Base-by-base conservation (phyloP, 2,113 vertebrate genomes). In the Gulo gulo region DNA sequence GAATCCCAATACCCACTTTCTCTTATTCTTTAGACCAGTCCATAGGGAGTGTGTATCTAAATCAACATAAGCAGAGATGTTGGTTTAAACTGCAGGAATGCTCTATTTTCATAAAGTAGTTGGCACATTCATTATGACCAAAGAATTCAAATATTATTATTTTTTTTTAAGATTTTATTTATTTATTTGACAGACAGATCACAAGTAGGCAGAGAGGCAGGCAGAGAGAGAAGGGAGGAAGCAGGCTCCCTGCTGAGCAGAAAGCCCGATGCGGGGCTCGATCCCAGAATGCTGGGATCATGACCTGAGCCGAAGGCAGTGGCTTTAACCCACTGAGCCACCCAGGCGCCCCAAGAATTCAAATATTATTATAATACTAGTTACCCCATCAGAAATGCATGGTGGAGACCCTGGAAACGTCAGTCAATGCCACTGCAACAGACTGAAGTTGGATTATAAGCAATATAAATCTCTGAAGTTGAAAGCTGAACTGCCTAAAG, bases 131-230 rank as follows among this genome's bases (percentile, higher is more conserved):
- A 67, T 91, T 97, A 42, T 65, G 94, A 94, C 96, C 74, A 98
- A 95, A 39, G 83, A 97, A 98, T 97, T 97, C 88, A 95, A 82
- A 93, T 93, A 97, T 95, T 91, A 97, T 74, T 91, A 67, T 86
- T n/a, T n/a, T n/a, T n/a, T n/a, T n/a, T n/a, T n/a, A n/a, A n/a
- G n/a, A n/a, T n/a, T n/a, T n/a, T n/a, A n/a, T n/a, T n/a, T n/a
- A n/a, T n/a, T n/a, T n/a, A n/a, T n/a, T n/a, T n/a, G n/a, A n/a
- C n/a, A n/a, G n/a, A n/a, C n/a, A n/a, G n/a, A n/a, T n/a, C n/a
- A n/a, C n/a, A n/a, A n/a, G n/a, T n/a, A n/a, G n/a, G n/a, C n/a
- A n/a, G n/a, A n/a, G n/a, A n/a, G n/a, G n/a, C n/a, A n/a, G n/a
- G n/a, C n/a, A n/a, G n/a, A n/a, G n/a, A n/a, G n/a, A n/a, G n/a